Percentiles rank a stretch among this genome's conserved stretches.
Conservation (phyloP, 2,797 vertebrate species). For the Jordanella pulchra region DNA sequence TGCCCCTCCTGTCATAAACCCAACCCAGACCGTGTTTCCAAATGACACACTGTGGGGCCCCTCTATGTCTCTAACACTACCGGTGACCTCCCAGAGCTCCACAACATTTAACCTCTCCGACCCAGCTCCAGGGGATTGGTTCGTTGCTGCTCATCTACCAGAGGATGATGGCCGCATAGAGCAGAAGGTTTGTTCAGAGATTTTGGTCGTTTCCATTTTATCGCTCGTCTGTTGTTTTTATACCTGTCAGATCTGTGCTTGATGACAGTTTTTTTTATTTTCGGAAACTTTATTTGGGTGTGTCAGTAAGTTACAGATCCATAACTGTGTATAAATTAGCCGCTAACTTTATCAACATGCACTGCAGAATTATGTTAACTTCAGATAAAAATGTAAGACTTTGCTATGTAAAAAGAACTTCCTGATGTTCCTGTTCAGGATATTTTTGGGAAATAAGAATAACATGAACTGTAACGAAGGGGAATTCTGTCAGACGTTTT, state of each 20-base stretch:
- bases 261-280: neutral
- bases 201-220: neutral
- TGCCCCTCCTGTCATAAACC: conserved; percentile 92
- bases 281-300: neutral
- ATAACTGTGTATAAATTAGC: no score
- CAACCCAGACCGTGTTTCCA: conserved; percentile 81
- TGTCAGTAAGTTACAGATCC: no score
- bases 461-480: no score
- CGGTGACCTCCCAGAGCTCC: conserved; percentile 77
- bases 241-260: neutral
- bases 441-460: neutral
- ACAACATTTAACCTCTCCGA: conserved; percentile 85
- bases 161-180: conserved; percentile 89
- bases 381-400: neutral
- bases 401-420: neutral
- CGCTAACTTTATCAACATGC: neutral
- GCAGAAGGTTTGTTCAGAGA: conserved; percentile 83
- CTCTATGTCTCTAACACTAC: conserved; percentile 79
- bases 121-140: conserved; percentile 91
- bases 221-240: neutral
- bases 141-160: conserved; percentile 89
- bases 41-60: conserved; percentile 75
- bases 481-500: no score
- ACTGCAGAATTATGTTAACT: neutral
- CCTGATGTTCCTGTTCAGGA: neutral